Conservation (phyloP, 2,888 invertebrate genomes). For the Xestia rhomboidea region DNA sequence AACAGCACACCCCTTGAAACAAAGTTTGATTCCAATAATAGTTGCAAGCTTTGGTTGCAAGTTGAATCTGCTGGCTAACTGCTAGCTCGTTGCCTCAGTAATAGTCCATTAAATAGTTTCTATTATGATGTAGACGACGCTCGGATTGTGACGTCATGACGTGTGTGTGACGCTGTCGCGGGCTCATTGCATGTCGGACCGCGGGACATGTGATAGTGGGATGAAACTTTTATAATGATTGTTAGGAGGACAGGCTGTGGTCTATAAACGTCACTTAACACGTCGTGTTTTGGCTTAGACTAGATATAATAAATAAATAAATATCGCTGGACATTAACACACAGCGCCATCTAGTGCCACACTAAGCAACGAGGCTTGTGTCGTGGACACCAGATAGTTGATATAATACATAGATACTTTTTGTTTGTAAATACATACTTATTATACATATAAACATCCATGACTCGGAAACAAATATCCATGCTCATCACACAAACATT, state of each 20-base stretch:
- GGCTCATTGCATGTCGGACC: background rate
- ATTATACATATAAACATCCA: too few relatives aligned
- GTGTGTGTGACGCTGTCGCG: background rate
- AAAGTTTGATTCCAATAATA: constrained; percentile 32
- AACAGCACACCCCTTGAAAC: constrained; percentile 9
- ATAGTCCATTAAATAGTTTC: constrained; percentile 40
- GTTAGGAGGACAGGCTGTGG: background rate
- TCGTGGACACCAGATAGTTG: too few relatives aligned
- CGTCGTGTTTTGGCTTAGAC: background rate
- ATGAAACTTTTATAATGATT: background rate
- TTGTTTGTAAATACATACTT: too few relatives aligned
- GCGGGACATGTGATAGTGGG: background rate
- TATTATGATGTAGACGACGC: constrained; percentile 39
- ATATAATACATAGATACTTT: too few relatives aligned
- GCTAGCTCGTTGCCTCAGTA: constrained; percentile 10
- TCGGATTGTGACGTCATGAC: constrained; percentile 9
- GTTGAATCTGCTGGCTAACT: constrained; percentile 22
- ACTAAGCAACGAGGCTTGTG: too few relatives aligned
- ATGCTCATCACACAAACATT: too few relatives aligned
- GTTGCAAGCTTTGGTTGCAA: constrained; percentile 17
- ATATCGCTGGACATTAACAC: too few relatives aligned
- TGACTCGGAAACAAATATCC: too few relatives aligned
- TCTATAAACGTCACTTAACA: background rate
- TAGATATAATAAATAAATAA: too few relatives aligned
- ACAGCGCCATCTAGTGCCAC: too few relatives aligned